Base-by-base conservation (phyloP, 2,797 vertebrate genomes). In the Gambusia yucatana region DNA sequence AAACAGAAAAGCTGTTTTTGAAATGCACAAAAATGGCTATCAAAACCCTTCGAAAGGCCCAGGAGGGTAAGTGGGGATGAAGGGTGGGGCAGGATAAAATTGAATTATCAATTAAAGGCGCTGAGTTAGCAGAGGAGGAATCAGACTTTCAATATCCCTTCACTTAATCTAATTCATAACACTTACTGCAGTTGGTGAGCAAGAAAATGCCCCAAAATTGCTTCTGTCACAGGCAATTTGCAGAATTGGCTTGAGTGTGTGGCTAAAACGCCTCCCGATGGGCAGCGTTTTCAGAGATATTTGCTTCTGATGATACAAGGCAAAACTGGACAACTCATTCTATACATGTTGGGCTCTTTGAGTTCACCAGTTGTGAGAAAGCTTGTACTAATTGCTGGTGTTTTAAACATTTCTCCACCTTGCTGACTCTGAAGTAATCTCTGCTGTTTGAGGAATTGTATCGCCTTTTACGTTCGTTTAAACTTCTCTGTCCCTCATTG, bases 221-320 rank as follows among this genome's bases (percentile, higher is more conserved):
- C 91, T 90, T 92, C 87, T 91, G 92, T 94, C 93, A 91, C 83
- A 86, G 90, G 85, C 81, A 88, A 94, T 95, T 93, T 93, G 93
- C 89, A 79, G 90, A 85, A 86, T 92, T 84, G 89, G 90, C 88
- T 86, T 85, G 87, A 91, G 85, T 65, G 77, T 67, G 84, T 83
- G 0, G 73, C 84, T 80, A 63, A 86, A 88, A 87, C 39, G 30
- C 76, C 77, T 91, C 87, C 82, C 87, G 59, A 76, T 17, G 57
- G 90, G 80, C 83, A 10, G 72, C 50, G 59, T 63, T 76, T 76
- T 79, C 76, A 90, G 84, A 87, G 89, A 89, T 86, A 84, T 90
- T 87, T 83, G 77, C 81, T 81, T 78, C 39, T 80, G 87, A 92
- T 88, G 81, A 85, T 86, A 87, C 61, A 46, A 1, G 2, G 5